Evolutionary conservation across 1,140 invertebrate species (phyloP).

Genomic region (Holotrichia oblita): DNA sequence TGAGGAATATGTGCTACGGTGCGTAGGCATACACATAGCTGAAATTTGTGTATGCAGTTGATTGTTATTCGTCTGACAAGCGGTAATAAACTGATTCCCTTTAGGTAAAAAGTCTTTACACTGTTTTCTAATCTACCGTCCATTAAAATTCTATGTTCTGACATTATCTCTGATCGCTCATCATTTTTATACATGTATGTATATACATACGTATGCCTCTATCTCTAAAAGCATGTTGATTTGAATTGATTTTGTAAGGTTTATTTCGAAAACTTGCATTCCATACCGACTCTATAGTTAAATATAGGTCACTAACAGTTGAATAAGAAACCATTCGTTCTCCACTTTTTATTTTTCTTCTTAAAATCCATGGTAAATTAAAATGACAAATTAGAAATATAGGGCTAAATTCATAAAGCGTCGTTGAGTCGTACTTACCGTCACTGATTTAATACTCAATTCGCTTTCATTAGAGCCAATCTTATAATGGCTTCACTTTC

Average conservation of each 20-base stretch:
- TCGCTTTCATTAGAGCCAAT: too few relatives aligned
- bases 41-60: constrained; percentile 1
- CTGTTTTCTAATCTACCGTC: constrained; percentile 16
- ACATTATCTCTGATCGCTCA: constrained; percentile 3
- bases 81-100: background rate
- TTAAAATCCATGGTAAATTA: too few relatives aligned
- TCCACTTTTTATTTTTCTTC: too few relatives aligned
- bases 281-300: too few relatives aligned
- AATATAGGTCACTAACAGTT: too few relatives aligned
- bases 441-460: too few relatives aligned
- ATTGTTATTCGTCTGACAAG: background rate
- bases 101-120: background rate
- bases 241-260: background rate
- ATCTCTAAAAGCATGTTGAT: background rate
- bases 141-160: background rate
- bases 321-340: too few relatives aligned
- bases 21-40: background rate
- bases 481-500: too few relatives aligned
- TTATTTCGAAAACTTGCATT: background rate
- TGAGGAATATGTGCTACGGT: background rate
- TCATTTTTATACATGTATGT: background rate
- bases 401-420: too few relatives aligned
- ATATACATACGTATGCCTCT: background rate
- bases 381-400: too few relatives aligned
- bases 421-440: too few relatives aligned